These are phyloP conservation scores for Malaclemys terrapin DNA, from an alignment of 2,113 vertebrate species.

Conservation along the genomic window DNA sequence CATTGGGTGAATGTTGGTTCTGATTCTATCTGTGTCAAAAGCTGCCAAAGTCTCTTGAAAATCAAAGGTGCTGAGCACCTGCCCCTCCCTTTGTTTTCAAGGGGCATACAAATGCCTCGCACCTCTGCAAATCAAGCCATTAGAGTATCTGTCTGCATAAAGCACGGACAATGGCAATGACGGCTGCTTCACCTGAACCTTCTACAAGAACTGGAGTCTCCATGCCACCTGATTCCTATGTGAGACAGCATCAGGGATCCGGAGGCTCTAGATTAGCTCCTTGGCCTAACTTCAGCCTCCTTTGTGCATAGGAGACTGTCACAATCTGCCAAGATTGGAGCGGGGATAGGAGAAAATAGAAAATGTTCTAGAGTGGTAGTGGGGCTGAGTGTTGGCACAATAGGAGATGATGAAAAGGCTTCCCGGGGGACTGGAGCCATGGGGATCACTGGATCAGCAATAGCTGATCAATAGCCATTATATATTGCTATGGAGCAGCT, in stretches of 20 bases:
- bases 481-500: not conserved
- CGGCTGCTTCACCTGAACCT: not conserved
- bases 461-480: not conserved
- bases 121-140: not conserved
- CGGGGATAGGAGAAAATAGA: not conserved
- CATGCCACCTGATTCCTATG: not conserved
- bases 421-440: not conserved
- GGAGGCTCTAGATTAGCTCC: not conserved
- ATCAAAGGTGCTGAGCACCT: not conserved
- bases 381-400: not conserved
- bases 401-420: not conserved
- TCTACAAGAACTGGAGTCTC: not conserved
- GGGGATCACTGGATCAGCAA: not conserved
- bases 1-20: not conserved
- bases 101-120: not conserved
- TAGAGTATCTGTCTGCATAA: not conserved
- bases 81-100: not conserved
- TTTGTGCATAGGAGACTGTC: fast-evolving
- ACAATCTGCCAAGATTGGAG: not conserved
- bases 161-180: fast-evolving
- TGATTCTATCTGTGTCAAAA: not conserved
- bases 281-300: fast-evolving
- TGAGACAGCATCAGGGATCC: not conserved
- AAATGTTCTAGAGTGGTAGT: not conserved
- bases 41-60: not conserved